Evolutionary conservation across 30 jellyfish, hydroid and myxozoan species (phyloP), one percentile per base, ranked within the genome.

Genomic region (Clytia hemisphaerica): DNA sequence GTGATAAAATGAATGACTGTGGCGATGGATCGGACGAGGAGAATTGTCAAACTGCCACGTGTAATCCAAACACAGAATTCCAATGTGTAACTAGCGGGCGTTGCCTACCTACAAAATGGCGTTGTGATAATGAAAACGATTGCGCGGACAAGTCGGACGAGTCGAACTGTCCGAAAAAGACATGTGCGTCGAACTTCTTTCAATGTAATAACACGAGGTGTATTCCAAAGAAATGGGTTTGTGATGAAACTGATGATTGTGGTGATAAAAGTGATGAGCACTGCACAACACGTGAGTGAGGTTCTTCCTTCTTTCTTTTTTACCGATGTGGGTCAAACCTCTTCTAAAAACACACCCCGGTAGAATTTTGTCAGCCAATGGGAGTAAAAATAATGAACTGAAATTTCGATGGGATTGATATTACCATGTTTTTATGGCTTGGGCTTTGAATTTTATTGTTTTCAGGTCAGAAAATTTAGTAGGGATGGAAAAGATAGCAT

Each of bases 141-240:
- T 83, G 94, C 49, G 31, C 16, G 15, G 91, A 83, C 54, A 57
- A 72, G 9, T 83, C 91, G n/a, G 94, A 83, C 58, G 94, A 83
- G 49, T 34, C 7, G 27, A 42, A 83, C 33, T 83, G 94, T 74
- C 30, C 65, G 15, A 21, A 27, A 24, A 16, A 26, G 5, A 37
- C 79, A 4, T 66, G 79, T 22, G 45, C 28, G 4, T 24, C 72
- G 16, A 45, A 42, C 30, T 40, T 37, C 12, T 37, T 66, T 26
- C 71, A 72, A 0, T 66, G 79, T 66, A 72, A 38, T 44, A 66
- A 66, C 45, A 72, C 45, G 9, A 37, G 79, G 4, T 66, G 79
- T 44, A 66, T 66, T 24, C 45, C 79, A 12, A 28, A 44, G 45
- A 22, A 37, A 14, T 66, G 79, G 79, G 31, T 12, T 21, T 66